A percentile compares a stretch with the other conserved stretches of the same genome.
These are phyloP conservation scores for Dasysyrphus tricinctus DNA, from an alignment of 2,888 invertebrate genomes.

Conservation along the genomic window DNA sequence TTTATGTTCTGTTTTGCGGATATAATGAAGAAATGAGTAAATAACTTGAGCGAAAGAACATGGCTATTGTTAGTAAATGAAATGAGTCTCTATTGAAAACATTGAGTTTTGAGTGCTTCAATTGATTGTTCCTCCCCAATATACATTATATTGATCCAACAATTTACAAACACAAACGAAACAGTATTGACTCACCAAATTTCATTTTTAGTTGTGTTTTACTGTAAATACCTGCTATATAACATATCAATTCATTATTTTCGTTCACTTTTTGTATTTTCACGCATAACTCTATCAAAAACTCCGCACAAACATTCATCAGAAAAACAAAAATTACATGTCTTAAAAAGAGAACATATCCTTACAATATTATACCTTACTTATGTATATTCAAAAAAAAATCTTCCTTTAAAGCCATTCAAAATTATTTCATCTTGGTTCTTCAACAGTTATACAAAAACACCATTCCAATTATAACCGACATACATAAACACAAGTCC, in stretches of 20 bases:
- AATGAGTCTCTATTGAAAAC: too few species aligned
- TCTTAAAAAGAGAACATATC: conserved; percentile 30
- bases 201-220: neutral
- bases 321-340: neutral
- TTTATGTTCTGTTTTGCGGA: too few species aligned
- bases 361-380: neutral
- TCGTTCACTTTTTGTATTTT: conserved; percentile 5
- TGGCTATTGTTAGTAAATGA: too few species aligned
- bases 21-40: too few species aligned
- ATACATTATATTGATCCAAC: too few species aligned
- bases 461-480: neutral
- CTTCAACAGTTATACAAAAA: neutral
- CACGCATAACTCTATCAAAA: neutral
- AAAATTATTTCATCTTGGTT: conserved; percentile 5
- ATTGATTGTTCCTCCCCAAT: too few species aligned
- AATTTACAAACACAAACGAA: too few species aligned
- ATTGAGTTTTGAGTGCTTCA: too few species aligned
- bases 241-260: conserved; percentile 27
- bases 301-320: conserved; percentile 1
- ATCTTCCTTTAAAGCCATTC: neutral
- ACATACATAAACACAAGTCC: neutral
- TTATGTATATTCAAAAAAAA: neutral
- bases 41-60: too few species aligned
- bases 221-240: conserved; percentile 23
- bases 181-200: neutral